Base-by-base conservation (phyloP, 2,888 invertebrate genomes). In the Microplitis manilae region DNA sequence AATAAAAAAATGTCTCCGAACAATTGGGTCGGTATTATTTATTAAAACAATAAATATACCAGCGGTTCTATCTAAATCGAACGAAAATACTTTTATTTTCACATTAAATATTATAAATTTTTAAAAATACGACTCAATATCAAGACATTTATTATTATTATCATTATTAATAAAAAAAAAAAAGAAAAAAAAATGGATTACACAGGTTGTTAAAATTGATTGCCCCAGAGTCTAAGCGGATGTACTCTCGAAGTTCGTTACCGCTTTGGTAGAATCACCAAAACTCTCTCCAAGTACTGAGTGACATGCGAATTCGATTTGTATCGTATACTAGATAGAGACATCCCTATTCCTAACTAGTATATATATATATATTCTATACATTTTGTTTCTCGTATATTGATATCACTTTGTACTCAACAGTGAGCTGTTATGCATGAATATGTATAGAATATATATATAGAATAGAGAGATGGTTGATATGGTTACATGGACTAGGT, bases 251-350 rank as follows among this genome's bases (percentile, higher is more conserved):
- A 76, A 76, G 70, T 76, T 76, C 65, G 76, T 76, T 76, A 76
- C 70, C 67, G 50, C 41, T 75, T 40, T 39, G 39, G 71, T 71
- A 17, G 39, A 70, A 75, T 75, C 61, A 61, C 75, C 50, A 40
- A 75, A 75, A 76, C 60, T 71, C 65, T 70, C 50, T 76, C 60
- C 38, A 76, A 71, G 64, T 70, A 70, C 64, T 20, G 65, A 59
- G 40, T 62, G 60, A 75, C 76, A 76, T 76, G 71, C 71, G 71
- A 76, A 76, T 76, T 76, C 71, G 76, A 76, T 76, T 76, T 76
- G 68, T 68, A 75, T 75, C 68, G 50, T 50, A 50, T 50, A 50
- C 13, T 50, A 13, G 50, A 50, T 13, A 50, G 50, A 50, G 50
- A 50, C 50, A 13, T 50, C 50, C 2, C 50, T 50, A 50, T 13